These are phyloP conservation scores for Tethya wilhelma DNA, from an alignment of 37 sponge, comb jelly and placozoan genomes.

Conservation along the genomic window DNA sequence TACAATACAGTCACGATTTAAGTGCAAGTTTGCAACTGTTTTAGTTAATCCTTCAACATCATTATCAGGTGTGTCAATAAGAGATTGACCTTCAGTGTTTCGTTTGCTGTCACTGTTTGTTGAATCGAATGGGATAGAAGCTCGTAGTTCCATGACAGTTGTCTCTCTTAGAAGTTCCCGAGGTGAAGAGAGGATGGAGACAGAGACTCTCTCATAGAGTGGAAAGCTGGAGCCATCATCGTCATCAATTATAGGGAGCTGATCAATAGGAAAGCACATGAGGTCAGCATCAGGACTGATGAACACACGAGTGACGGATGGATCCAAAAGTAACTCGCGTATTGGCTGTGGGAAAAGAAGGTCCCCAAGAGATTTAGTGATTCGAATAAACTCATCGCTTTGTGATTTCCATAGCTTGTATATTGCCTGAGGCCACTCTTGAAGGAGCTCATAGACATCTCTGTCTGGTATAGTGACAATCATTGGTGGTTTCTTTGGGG, in stretches of 20 bases:
- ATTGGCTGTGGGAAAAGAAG: background rate
- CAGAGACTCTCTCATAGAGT: slow-evolving; percentile 13
- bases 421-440: slow-evolving; percentile 15
- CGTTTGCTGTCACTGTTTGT: background rate
- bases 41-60: background rate
- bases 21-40: background rate
- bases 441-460: slow-evolving; percentile 3
- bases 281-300: slow-evolving; percentile 25
- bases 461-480: background rate
- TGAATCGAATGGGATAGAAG: background rate
- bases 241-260: slow-evolving; percentile 7
- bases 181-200: slow-evolving; percentile 16
- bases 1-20: background rate
- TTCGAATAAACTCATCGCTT: background rate
- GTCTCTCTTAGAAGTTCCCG: slow-evolving; percentile 15
- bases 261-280: slow-evolving; percentile 29
- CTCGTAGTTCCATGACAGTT: slow-evolving; percentile 5
- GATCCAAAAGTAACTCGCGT: slow-evolving; percentile 4
- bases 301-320: background rate
- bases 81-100: background rate
- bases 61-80: background rate
- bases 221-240: slow-evolving; percentile 1
- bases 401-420: slow-evolving; percentile 16
- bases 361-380: slow-evolving; percentile 4
- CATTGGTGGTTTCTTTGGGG: slow-evolving; percentile 11